Base-by-base conservation (phyloP, 2,888 invertebrate genomes). In the Metalampra italica region DNA sequence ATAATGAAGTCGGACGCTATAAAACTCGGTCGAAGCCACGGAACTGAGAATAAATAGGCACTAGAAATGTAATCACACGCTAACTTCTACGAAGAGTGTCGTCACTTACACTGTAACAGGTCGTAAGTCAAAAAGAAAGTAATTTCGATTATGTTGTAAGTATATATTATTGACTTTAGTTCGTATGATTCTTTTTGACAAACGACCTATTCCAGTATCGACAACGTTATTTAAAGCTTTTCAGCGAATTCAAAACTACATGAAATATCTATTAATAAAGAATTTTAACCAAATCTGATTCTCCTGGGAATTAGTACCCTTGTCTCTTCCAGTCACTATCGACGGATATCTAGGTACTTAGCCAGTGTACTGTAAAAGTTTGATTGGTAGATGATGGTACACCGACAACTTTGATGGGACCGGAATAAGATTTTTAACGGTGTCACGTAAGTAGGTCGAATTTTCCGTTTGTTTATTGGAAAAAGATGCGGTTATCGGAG, bases 1-100 rank as follows among this genome's bases (percentile, higher is more conserved):
- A 82, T 83, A 81, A 82, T 82, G 78, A 82, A 79, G 74, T 75
- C 71, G 67, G 67, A 75, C 67, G 75, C 71, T 67, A 79, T 80
- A 81, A 80, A 81, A 78, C 70, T 74, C 68, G 69, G 69, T 67
- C 71, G 67, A 54, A 58, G 42, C n/a, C n/a, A n/a, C n/a, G 34
- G 14, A 45, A 48, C 53, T 22, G 45, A 38, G 58, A 56, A 44
- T 38, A 53, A 56, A 29, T 51, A 45, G 44, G 47, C n/a, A n/a
- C n/a, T n/a, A n/a, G n/a, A n/a, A n/a, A n/a, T n/a, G n/a, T n/a
- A n/a, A n/a, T n/a, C n/a, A n/a, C n/a, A n/a, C n/a, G n/a, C n/a
- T n/a, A n/a, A n/a, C n/a, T n/a, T n/a, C n/a, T n/a, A n/a, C n/a
- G n/a, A n/a, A n/a, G n/a, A n/a, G n/a, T n/a, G n/a, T 48, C 9